Conservation (phyloP, 2,113 vertebrate species). For the Pygoscelis antarcticus region DNA sequence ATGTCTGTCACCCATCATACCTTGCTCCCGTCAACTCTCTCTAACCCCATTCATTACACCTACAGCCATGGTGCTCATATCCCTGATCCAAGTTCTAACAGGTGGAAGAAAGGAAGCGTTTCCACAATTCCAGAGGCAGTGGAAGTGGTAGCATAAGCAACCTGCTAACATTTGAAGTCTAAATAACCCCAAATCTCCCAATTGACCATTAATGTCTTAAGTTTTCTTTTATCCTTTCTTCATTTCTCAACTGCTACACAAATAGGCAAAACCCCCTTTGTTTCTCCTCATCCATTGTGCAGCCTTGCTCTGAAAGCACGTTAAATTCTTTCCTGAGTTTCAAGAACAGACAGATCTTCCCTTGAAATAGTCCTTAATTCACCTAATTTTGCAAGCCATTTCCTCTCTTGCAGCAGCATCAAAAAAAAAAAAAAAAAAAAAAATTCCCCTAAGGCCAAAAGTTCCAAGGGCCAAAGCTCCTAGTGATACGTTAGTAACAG, state of each 20-base stretch:
- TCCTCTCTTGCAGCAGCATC: neutral
- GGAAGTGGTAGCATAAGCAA: neutral
- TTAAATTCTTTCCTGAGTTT: neutral
- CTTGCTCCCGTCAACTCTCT: neutral
- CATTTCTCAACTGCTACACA: neutral
- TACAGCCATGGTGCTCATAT: neutral
- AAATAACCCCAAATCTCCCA: neutral
- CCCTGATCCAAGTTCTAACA: neutral
- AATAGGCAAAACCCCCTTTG: neutral
- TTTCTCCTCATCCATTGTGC: neutral
- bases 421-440: neutral
- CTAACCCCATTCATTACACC: neutral
- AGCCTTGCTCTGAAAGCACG: neutral
- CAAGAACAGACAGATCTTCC: neutral
- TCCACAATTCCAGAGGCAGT: neutral
- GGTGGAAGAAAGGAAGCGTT: neutral
- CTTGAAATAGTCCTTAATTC: neutral
- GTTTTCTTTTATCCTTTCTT: neutral
- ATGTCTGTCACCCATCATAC: neutral
- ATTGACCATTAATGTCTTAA: neutral
- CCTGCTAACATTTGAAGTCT: neutral
- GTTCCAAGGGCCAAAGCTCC: neutral
- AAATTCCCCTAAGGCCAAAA: neutral
- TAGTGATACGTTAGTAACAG: neutral
- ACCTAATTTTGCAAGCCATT: neutral